These are phyloP conservation scores for Monopterus albus DNA, from an alignment of 2,113 vertebrate genomes.

Conservation along the genomic window DNA sequence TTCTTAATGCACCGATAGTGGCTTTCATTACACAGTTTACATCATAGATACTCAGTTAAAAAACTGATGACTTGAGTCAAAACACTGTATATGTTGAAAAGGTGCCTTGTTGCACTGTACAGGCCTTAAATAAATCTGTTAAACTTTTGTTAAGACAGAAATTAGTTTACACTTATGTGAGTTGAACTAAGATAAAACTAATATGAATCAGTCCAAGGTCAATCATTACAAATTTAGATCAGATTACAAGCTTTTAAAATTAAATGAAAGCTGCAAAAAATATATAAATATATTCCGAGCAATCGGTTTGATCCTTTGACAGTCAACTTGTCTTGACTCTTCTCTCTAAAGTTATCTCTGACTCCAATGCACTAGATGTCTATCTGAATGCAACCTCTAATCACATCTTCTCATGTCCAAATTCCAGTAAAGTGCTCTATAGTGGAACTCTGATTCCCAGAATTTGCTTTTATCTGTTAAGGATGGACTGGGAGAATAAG, in stretches of 20 bases:
- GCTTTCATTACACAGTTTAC: too few relatives aligned
- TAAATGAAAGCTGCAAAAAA: background rate
- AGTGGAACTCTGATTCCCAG: conserved; percentile 59
- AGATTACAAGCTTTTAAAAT: background rate
- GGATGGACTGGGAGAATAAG: conserved; percentile 27
- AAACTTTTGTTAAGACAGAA: too few relatives aligned
- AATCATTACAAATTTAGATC: background rate
- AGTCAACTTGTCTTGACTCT: conserved; percentile 24
- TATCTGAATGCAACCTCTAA: conserved; percentile 48
- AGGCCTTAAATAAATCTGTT: too few relatives aligned
- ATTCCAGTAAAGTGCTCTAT: conserved; percentile 37
- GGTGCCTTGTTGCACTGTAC: too few relatives aligned
- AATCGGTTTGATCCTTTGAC: background rate
- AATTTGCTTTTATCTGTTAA: conserved; percentile 55
- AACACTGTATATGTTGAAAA: too few relatives aligned
- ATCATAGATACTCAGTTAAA: too few relatives aligned
- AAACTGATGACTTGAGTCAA: too few relatives aligned
- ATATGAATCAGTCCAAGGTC: too few relatives aligned
- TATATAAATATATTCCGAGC: too few relatives aligned
- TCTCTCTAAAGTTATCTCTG: conserved; percentile 24
- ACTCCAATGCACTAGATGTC: conserved; percentile 33
- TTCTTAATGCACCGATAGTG: too few relatives aligned
- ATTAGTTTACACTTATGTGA: too few relatives aligned
- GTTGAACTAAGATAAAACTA: too few relatives aligned
- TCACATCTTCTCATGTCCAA: conserved; percentile 56